Conservation (phyloP, 1,140 invertebrate species). For the Philaenus spumarius region DNA sequence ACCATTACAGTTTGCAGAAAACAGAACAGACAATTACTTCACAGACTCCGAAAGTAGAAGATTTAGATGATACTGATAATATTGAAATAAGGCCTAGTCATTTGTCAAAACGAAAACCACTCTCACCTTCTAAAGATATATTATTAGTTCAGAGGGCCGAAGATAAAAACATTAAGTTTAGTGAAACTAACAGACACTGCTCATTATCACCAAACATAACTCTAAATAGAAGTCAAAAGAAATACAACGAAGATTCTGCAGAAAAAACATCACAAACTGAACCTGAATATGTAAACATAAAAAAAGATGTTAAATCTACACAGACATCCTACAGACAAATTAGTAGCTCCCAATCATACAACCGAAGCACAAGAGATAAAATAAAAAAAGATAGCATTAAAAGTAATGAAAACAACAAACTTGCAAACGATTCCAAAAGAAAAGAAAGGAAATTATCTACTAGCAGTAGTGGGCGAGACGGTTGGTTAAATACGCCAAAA, state of each 20-base stretch:
- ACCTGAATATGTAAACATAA: no score
- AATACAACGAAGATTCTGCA: no score
- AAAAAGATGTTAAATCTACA: no score
- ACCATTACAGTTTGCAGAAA: no score
- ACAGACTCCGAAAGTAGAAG: no score
- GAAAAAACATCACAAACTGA: no score
- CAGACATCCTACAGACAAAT: no score
- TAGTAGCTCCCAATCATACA: no score
- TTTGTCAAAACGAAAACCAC: not conserved
- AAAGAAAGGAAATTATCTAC: conserved; percentile 11
- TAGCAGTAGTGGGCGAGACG: conserved; percentile 23
- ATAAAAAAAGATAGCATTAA: not conserved
- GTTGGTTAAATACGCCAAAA: conserved; percentile 29
- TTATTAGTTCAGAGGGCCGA: not conserved
- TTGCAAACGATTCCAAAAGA: not conserved
- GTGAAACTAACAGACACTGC: not conserved
- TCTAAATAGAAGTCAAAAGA: not conserved
- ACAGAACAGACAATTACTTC: no score
- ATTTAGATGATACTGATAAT: no score
- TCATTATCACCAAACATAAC: conserved; percentile 4
- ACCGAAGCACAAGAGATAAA: not conserved
- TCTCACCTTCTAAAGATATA: conserved; percentile 2
- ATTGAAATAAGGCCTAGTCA: no score
- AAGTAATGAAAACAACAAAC: conserved; percentile 3
- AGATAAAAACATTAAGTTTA: not conserved